Base-by-base conservation (phyloP, 2,888 invertebrate species). In the Biston stratarius region DNA sequence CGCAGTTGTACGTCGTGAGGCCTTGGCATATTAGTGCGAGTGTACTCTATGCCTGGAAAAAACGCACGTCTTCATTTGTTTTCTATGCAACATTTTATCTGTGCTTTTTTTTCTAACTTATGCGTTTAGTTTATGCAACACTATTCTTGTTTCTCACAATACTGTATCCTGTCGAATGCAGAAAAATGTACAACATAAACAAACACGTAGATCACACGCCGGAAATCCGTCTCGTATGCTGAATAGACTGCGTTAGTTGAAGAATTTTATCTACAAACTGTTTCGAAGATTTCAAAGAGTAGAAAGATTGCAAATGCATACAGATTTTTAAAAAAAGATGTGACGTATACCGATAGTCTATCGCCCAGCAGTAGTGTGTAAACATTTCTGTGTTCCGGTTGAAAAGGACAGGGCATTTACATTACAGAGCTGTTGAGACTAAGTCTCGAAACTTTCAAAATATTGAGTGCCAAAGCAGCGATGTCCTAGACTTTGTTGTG, bases 201-300 rank as follows among this genome's bases (percentile, higher is more conserved):
- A 85, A 77, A 80, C 79, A 81, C 81, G 83, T 86, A 85, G 80
- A 83, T 86, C 83, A 83, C 79, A 67, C 49, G 52, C 79, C 82
- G 85, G 87, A 86, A 71, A 68, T 87, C 85, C 86, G 82, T 81
- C 77, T 81, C 77, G 56, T 10, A 14, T 33, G 74, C 79, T 77
- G 78, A 81, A 79, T 69, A 59, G 60, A 78, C 74, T 61, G 73
- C 51, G 59, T 63, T 64, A 44, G 15, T 47, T 49, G 44, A 12
- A 63, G 45, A 49, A 59, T 49, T 33, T 36, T 49, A 49, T 49
- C 40, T n/a, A 40, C 8, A 59, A 59, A 59, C 58, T 38, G 49
- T 38, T 38, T 58, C 57, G 10, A 12, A 45, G 45, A 34, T 15
- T 33, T 55, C 24, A 24, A 33, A 55, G 12, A 12, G 5, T 36